Percentiles rank a stretch among this genome's conserved stretches.
Conservation (phyloP, 1,140 invertebrate species). For the Formica exsecta region DNA sequence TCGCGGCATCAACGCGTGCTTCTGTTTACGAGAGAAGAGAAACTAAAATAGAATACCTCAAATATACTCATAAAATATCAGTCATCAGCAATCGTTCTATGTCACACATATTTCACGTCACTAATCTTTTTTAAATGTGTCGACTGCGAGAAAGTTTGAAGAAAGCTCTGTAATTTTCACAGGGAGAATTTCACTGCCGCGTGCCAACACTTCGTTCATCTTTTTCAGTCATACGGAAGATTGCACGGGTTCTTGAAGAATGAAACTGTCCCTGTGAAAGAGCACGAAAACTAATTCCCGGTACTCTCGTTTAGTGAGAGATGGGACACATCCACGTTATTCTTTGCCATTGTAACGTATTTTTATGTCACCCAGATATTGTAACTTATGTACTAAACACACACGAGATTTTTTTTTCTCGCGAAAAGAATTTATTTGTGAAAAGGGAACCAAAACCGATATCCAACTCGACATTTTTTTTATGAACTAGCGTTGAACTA, state of each 20-base stretch:
- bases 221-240: conserved; percentile 37
- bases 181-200: conserved; percentile 33
- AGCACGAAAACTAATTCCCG: conserved; percentile 13
- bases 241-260: conserved; percentile 37
- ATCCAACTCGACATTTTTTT: too few relatives aligned
- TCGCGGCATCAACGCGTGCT: neutral
- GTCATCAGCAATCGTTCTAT: neutral
- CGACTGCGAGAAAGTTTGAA: conserved; percentile 2
- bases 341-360: neutral
- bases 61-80: conserved; percentile 10
- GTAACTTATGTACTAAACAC: neutral
- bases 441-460: too few relatives aligned
- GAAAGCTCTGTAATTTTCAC: conserved; percentile 13
- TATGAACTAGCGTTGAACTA: too few relatives aligned
- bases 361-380: neutral
- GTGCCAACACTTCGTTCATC: conserved; percentile 30
- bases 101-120: neutral
- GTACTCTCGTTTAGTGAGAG: conserved; percentile 23
- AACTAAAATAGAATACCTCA: neutral
- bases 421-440: neutral
- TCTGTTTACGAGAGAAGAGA: neutral
- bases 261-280: conserved; percentile 26
- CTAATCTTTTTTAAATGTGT: neutral
- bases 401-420: neutral
- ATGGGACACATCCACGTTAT: neutral